Percentiles rank a stretch among this genome's conserved stretches.
These are phyloP conservation scores for Cephalotes varians DNA, from an alignment of 2,888 invertebrate genomes.

Conservation along the genomic window DNA sequence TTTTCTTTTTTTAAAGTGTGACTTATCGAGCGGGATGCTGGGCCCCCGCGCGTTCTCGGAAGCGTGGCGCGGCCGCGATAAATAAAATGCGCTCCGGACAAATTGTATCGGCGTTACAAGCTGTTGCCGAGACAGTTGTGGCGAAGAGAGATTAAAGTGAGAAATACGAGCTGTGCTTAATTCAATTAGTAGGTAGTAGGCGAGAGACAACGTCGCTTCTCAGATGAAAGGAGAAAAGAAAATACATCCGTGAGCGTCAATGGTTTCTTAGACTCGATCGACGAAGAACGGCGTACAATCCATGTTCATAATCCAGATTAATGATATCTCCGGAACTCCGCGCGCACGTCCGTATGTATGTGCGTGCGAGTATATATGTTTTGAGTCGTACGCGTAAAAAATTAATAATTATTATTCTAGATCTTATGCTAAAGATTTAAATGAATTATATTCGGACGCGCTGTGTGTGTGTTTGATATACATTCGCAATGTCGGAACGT, in stretches of 20 bases:
- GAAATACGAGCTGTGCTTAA: conserved; percentile 64
- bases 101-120: conserved; percentile 75
- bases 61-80: conserved; percentile 68
- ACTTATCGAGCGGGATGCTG: conserved; percentile 74
- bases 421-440: neutral
- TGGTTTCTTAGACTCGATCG: conserved; percentile 1
- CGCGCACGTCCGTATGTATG: neutral
- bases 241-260: neutral
- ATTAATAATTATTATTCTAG: neutral
- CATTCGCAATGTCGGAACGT: neutral
- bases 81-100: conserved; percentile 76
- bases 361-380: neutral
- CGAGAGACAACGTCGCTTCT: conserved; percentile 30
- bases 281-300: neutral
- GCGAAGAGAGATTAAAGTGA: conserved; percentile 54
- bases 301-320: neutral
- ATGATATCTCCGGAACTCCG: neutral
- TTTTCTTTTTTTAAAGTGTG: conserved; percentile 63
- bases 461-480: neutral
- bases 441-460: neutral
- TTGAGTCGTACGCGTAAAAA: neutral
- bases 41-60: conserved; percentile 60
- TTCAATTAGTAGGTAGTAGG: conserved; percentile 67
- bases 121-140: conserved; percentile 26
- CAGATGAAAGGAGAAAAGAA: neutral